Evolutionary conservation across 2,797 vertebrate species (phyloP), one percentile per base, ranked within the genome.

Genomic region (Iguana delicatissima): DNA sequence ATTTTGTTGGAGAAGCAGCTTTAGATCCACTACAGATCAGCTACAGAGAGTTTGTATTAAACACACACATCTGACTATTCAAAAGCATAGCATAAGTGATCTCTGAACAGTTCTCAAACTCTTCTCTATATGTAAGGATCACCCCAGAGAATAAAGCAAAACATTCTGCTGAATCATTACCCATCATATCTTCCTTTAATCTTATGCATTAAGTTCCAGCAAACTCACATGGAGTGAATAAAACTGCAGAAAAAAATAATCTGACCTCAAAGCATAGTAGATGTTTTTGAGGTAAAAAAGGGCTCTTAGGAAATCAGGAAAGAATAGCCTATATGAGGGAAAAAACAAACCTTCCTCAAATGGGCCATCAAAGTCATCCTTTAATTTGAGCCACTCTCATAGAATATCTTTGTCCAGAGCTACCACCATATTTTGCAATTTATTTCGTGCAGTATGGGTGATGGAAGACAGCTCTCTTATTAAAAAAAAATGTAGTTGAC

Each of bases 331-430:
- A 64, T 50, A 6, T 69, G 12, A 69, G 38, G 67, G 50, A 12
- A 79, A 90, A n/a, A 2, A 35, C 22, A 88, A 85, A 57, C n/a
- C 81, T 29, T 86, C 94, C 22, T 0, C 0, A 84, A 92, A 89
- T 80, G 1, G 2, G 7, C 82, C 50, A 73, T 46, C 32, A 84
- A 55, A 80, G 89, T 62, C 69, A 89, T 86, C 73, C 82, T 80
- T 89, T 90, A 91, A 91, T 91, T 87, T 67, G 55, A 89, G 57
- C 69, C 42, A 88, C 14, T 77, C 32, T 84, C 16, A 91, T 32
- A 89, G 69, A 14, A 84, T 90, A 69, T 91, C 24, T 91, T 52
- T 26, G 52, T 89, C 88, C 91, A 24, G 55, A 93, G 85, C 80
- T 64, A 46, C 84, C 91, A 5, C 20, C 89, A 69, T 38, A 74